Base-by-base conservation (phyloP, 1,140 invertebrate species). In the Drosophila athabasca region DNA sequence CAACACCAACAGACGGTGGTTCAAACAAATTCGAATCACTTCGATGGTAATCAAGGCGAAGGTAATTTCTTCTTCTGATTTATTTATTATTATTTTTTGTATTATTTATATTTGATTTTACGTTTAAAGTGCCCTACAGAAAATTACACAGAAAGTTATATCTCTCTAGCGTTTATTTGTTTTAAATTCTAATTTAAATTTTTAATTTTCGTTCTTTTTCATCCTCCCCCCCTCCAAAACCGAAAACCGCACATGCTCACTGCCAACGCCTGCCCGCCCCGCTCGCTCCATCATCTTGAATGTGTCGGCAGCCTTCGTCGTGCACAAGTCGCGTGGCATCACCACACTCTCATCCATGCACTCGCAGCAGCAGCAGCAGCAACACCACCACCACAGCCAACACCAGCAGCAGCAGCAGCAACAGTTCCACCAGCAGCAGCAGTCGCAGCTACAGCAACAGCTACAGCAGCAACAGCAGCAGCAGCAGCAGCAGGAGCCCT, bases 251-350 rank as follows among this genome's bases (percentile, higher is more conserved):
- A 72, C 76, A 54, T 67, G 67, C 83, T 82, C 77, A 72, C 49
- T 64, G 79, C 60, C 57, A 41, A 52, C 59, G 48, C 43, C 35
- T 44, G 71, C 71, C 58, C 35, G 26, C 68, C 24, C 43, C 43
- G 59, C 65, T 26, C 43, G 59, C 65, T 26, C n/a, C 61, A 19
- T 7, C 54, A 61, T 61, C 55, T 60, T 50, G 53, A 71, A 57
- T 75, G 59, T 54, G n/a, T 48, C 17, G 17, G 61, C 74, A 90
- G 95, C 95, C 49, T 97, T 97, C 91, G 95, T 96, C 7, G 96
- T 97, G 46, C 96, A 97, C 92, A 93, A 95, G 76, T 95, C 95
- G 48, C 94, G 94, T 85, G 95, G 94, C 46, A 94, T 97, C 65
- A 95, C 96, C 46, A 97, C 97, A 31, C 92, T 97, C 52, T 94